A percentile compares a stretch with the other conserved stretches of the same genome.
phyloP scores from a whole-genome alignment of 2,797 vertebrate genomes.

The Thamnophis elegans region DNA sequence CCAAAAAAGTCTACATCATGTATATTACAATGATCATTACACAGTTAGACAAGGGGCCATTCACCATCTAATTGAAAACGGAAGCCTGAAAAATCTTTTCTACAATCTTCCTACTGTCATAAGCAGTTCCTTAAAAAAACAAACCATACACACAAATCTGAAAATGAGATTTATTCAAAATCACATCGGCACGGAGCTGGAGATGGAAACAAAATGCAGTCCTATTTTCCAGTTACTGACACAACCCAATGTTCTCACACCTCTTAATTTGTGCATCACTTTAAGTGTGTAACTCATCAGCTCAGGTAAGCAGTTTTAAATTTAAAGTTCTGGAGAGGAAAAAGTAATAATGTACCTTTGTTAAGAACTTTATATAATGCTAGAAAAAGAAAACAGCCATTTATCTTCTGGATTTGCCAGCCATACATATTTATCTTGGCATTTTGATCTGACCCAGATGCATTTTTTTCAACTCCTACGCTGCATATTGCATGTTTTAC shows the following conservation, averaged over 20 bases:
- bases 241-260: neutral
- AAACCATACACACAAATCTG: neutral
- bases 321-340: neutral
- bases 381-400: constrained; percentile 21
- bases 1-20: neutral
- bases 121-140: neutral
- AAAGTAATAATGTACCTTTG: neutral
- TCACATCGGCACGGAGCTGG: neutral
- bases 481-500: constrained; percentile 46
- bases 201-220: neutral
- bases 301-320: neutral
- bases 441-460: constrained; percentile 49
- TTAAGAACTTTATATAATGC: constrained; percentile 37
- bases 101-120: neutral
- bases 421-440: constrained; percentile 34
- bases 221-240: neutral
- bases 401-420: constrained; percentile 38
- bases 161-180: constrained; percentile 16
- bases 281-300: neutral
- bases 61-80: neutral
- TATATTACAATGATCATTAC: neutral
- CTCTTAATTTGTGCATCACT: constrained; percentile 2
- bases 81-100: constrained; percentile 1
- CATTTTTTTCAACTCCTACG: constrained; percentile 50
- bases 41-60: neutral